These are phyloP conservation scores for Pinna nobilis DNA, from an alignment of 1,140 invertebrate genomes.

Conservation along the genomic window DNA sequence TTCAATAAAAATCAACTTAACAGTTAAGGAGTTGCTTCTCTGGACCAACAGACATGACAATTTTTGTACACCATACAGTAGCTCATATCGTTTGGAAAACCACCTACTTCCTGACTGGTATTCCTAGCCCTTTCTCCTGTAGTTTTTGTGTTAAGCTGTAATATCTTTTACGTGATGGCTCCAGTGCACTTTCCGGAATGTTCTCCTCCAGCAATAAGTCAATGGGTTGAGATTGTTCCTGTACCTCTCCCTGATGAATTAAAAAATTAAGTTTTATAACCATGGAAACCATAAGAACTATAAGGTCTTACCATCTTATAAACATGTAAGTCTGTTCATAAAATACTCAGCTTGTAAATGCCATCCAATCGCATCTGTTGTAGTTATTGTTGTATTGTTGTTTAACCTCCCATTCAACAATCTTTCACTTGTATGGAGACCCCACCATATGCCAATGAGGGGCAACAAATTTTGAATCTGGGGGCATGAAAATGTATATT, in stretches of 20 bases:
- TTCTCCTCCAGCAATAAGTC: constrained; percentile 57
- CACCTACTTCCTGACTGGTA: constrained; percentile 46
- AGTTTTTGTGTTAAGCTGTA: constrained; percentile 47
- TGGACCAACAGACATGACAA: not conserved
- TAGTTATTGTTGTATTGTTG: too few species aligned
- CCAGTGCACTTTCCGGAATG: constrained; percentile 60
- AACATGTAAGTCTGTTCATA: too few species aligned
- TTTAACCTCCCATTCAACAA: too few species aligned
- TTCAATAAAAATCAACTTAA: not conserved
- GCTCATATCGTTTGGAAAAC: not conserved
- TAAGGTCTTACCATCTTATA: too few species aligned
- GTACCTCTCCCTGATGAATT: constrained; percentile 19
- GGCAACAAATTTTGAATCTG: too few species aligned
- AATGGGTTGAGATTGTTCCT: constrained; percentile 43
- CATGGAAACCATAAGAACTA: too few species aligned
- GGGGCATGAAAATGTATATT: too few species aligned
- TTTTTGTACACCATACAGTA: not conserved
- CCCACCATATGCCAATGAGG: too few species aligned
- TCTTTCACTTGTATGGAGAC: too few species aligned
- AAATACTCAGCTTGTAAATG: too few species aligned
- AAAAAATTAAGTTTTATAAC: not conserved
- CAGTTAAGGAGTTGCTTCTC: not conserved
- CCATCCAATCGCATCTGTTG: too few species aligned
- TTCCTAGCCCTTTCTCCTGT: constrained; percentile 54
- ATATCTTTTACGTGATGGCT: constrained; percentile 48